Evolutionary conservation across 2,113 vertebrate genomes (phyloP), one percentile per base, ranked within the genome.

Genomic region (Pseudopodoces humilis): DNA sequence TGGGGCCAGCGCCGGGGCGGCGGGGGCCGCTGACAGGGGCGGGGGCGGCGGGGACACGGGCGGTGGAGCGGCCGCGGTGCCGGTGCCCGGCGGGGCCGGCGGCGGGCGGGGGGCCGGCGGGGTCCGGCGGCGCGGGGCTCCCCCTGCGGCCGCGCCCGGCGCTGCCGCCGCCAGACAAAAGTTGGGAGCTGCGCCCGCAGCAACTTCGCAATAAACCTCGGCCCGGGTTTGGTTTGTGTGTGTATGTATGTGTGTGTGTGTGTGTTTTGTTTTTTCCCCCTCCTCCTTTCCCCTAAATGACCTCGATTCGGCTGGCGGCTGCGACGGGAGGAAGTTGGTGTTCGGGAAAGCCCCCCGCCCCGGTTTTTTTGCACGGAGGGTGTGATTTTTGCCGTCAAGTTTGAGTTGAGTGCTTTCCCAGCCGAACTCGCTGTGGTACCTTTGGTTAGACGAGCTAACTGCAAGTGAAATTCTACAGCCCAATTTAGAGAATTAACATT

Each of bases 131-230:
- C 8, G 58, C 75, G 63, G 60, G 59, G 92, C 92, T 84, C 95
- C 96, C 96, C 88, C 84, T 44, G 75, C 88, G 97, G 95, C 93
- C 67, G 83, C 35, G 74, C 65, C 52, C 85, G 84, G 95, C 17
- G 67, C 70, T 91, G 92, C 96, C 68, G 41, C 77, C 28, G 64
- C 70, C 83, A 78, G 60, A 79, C 85, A 95, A 88, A 92, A 94
- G 86, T 97, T 94, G 81, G 86, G 90, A 90, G 83, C 92, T 93
- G 90, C 60, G 92, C 68, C 85, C 77, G 81, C 75, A 44, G 82
- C 83, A 95, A 94, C 92, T 96, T 95, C 77, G 64, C 87, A 31
- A 12, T 67, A 77, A 86, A 77, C 46, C 72, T 77, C 72, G 72
- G 53, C 52, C 72, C 53, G 46, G 69, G 27, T 52, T 63, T 46